Evolutionary conservation across 2,888 invertebrate species (phyloP).

Genomic region (Hetaerina titia): DNA sequence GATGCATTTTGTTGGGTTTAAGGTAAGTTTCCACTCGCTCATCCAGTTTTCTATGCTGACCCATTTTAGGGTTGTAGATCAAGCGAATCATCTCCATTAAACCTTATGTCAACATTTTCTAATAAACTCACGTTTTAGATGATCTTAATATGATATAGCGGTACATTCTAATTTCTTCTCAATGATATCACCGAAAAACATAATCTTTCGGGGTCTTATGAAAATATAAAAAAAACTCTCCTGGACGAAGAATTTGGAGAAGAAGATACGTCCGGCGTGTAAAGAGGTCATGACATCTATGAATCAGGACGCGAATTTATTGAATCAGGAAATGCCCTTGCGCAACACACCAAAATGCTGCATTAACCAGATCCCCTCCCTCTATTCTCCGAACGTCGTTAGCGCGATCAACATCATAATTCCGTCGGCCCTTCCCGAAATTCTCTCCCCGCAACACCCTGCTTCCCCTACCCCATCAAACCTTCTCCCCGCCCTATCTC

Average conservation of each 20-base stretch:
- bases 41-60: too few species aligned
- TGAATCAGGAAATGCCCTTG: slow-evolving; percentile 9
- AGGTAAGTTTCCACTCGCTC: too few species aligned
- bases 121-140: neutral
- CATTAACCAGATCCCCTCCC: neutral
- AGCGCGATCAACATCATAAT: slow-evolving; percentile 45
- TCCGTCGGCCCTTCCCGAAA: neutral
- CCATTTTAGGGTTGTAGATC: neutral
- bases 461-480: neutral
- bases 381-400: neutral
- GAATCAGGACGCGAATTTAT: slow-evolving; percentile 24
- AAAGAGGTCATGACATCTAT: slow-evolving; percentile 31
- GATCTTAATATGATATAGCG: neutral
- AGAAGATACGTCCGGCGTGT: neutral
- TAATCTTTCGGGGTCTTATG: neutral
- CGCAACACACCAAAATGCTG: neutral
- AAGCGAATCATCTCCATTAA: neutral
- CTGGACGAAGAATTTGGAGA: neutral
- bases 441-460: neutral
- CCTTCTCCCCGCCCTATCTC: neutral
- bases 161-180: neutral
- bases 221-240: neutral
- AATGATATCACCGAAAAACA: neutral
- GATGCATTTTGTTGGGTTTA: too few species aligned
- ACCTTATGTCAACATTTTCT: neutral